phyloP scores from a whole-genome alignment of 2,888 invertebrate species.

The Clivina fossor region DNA sequence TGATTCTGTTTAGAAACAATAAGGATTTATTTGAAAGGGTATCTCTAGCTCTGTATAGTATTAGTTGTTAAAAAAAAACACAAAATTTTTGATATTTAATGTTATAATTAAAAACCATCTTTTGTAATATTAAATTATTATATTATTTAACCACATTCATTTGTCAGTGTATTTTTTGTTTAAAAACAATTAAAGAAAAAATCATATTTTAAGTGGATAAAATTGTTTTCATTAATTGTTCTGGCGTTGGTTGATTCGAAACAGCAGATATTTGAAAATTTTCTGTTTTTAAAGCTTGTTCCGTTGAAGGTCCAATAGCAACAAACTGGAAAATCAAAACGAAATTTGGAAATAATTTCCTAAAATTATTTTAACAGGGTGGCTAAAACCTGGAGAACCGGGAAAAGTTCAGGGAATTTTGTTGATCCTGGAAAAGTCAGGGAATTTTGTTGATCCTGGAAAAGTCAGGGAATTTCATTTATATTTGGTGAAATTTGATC shows the following conservation, averaged over 20 bases:
- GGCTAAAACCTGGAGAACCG: background rate
- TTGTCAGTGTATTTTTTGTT: background rate
- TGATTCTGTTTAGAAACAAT: conserved; percentile 29
- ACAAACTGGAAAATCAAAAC: conserved; percentile 50
- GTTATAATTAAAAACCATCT: conserved; percentile 18
- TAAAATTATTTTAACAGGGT: background rate
- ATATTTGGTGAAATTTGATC: no score
- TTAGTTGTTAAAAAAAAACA: conserved; percentile 1
- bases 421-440: no score
- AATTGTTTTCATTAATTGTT: conserved; percentile 54
- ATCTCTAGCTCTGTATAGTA: conserved; percentile 4
- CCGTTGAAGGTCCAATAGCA: conserved; percentile 62
- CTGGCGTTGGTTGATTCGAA: conserved; percentile 58
- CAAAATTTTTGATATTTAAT: conserved; percentile 6
- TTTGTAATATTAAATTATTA: conserved; percentile 29
- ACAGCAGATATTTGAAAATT: conserved; percentile 54
- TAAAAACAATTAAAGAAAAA: conserved; percentile 9
- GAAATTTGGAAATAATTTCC: conserved; percentile 19
- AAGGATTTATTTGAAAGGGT: conserved; percentile 15
- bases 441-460: no score
- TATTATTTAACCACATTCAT: conserved; percentile 11
- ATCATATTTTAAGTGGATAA: no score
- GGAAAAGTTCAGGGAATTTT: no score
- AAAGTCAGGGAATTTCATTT: no score
- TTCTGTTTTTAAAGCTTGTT: conserved; percentile 54